phyloP scores from a whole-genome alignment of 2,888 invertebrate genomes.

The Lochmaea capreae region DNA sequence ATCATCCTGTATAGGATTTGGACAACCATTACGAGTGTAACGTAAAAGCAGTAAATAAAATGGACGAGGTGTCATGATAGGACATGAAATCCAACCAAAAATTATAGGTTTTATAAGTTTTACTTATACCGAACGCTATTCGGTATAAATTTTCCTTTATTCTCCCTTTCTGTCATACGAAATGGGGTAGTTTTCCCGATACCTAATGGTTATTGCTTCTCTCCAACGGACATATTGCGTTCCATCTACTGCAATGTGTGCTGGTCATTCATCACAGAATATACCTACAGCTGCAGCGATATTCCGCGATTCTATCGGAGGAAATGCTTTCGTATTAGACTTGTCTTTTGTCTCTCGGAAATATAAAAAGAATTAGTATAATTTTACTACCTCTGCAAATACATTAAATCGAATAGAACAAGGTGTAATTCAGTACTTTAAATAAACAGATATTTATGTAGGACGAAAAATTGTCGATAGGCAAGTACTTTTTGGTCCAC shows the following conservation, averaged over 20 bases:
- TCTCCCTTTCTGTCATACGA: slow-evolving; percentile 72
- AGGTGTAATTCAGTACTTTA: not conserved
- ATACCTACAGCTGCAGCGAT: slow-evolving; percentile 58
- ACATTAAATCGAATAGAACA: no score
- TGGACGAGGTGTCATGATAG: slow-evolving; percentile 13
- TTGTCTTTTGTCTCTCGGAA: not conserved
- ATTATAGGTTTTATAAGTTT: slow-evolving; percentile 21
- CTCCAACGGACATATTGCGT: slow-evolving; percentile 71
- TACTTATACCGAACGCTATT: slow-evolving; percentile 49
- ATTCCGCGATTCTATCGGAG: slow-evolving; percentile 35
- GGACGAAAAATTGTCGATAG: no score
- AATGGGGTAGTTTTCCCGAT: slow-evolving; percentile 73
- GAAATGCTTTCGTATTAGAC: not conserved
- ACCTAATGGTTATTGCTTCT: slow-evolving; percentile 74
- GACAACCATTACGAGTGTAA: no score
- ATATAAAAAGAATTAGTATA: slow-evolving; percentile 11
- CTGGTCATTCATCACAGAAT: slow-evolving; percentile 68
- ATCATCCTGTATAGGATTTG: no score
- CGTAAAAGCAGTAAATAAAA: slow-evolving; percentile 2
- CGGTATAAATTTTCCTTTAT: slow-evolving; percentile 72
- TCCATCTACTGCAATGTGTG: slow-evolving; percentile 72
- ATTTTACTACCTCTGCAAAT: not conserved
- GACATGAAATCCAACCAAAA: slow-evolving; percentile 8
- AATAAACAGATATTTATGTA: not conserved
- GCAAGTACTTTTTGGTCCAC: no score